A percentile compares a stretch with the other conserved stretches of the same genome.
Evolutionary conservation across 2,888 invertebrate genomes (phyloP).

Genomic region (Exocentrus adspersus): DNA sequence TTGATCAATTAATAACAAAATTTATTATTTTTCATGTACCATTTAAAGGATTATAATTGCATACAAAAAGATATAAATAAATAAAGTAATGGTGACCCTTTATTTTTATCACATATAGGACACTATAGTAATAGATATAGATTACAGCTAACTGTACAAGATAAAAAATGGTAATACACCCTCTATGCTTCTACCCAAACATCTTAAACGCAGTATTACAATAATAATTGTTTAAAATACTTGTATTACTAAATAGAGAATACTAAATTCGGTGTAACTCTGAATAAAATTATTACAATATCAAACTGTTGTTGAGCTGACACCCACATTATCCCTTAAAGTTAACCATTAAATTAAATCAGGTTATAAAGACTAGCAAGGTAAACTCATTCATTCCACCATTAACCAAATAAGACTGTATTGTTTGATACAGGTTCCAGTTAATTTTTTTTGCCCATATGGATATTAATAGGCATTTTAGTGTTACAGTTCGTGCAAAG

Average conservation of each 20-base stretch:
- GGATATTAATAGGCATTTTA: not conserved
- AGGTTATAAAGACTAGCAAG: slow-evolving; percentile 9
- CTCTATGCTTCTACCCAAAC: not conserved
- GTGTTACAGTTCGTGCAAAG: not conserved
- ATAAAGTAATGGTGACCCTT: slow-evolving; percentile 4
- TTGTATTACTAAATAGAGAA: too few species aligned
- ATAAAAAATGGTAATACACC: slow-evolving; percentile 1
- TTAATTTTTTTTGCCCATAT: not conserved
- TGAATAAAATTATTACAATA: not conserved
- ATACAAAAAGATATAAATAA: not conserved
- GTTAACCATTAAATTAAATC: not conserved
- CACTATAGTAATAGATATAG: too few species aligned
- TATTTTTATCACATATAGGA: slow-evolving; percentile 21
- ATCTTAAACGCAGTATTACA: not conserved
- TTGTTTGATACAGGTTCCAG: not conserved
- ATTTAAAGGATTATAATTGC: not conserved
- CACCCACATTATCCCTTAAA: not conserved
- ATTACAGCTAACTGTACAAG: slow-evolving; percentile 12
- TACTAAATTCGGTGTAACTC: too few species aligned
- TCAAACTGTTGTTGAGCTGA: too few species aligned
- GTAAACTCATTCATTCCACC: slow-evolving; percentile 3
- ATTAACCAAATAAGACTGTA: slow-evolving; percentile 4
- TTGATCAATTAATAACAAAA: too few species aligned
- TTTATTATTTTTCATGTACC: not conserved
- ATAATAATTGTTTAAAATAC: not conserved